Base-by-base conservation (phyloP, 1,140 invertebrate genomes). In the Heliconius hewitsoni region DNA sequence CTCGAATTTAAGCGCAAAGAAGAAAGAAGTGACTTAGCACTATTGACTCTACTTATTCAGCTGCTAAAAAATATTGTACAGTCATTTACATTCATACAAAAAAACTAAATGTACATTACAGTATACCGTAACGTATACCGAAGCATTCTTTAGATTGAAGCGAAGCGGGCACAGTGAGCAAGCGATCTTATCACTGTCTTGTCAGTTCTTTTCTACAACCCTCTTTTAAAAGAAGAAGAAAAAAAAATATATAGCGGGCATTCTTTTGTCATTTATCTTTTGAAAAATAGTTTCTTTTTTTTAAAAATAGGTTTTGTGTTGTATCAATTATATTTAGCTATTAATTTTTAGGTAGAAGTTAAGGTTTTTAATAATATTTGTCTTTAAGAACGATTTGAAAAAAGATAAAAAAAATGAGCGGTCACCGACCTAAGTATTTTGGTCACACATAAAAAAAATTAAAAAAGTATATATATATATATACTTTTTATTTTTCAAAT, bases 221-320 rank as follows among this genome's bases (percentile, higher is more conserved):
- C 60, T 66, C 57, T 66, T 66, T 66, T 11, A 66, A 66, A 23
- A 66, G 23, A 66, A 66, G 8, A 3, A 66, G 23, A 27, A 66
- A 27, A 60, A n/a, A 4, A 27, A 3, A 57, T 34, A 60, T 60
- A 30, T 27, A 66, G 57, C n/a, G 4, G 23, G 19, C 2, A 16
- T 66, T 66, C 60, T 66, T 66, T 66, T 66, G 60, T 66, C 60
- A 66, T 66, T 30, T 66, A 66, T 66, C 23, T 66, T 27, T 66
- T 27, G 60, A 66, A 66, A 66, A 66, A 27, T 66, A 66, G 60
- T 66, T 30, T 66, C 23, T 66, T 27, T 13, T 66, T 27, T 13
- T 66, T 30, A 16, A 30, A 16, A 66, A 66, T 23, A 16, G 60
- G 23, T 30, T 66, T 66, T 66, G n/a, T 66, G 9, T 30, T 66